These are phyloP conservation scores for Sialis fuliginosa DNA, from an alignment of 2,888 invertebrate genomes.

Conservation along the genomic window DNA sequence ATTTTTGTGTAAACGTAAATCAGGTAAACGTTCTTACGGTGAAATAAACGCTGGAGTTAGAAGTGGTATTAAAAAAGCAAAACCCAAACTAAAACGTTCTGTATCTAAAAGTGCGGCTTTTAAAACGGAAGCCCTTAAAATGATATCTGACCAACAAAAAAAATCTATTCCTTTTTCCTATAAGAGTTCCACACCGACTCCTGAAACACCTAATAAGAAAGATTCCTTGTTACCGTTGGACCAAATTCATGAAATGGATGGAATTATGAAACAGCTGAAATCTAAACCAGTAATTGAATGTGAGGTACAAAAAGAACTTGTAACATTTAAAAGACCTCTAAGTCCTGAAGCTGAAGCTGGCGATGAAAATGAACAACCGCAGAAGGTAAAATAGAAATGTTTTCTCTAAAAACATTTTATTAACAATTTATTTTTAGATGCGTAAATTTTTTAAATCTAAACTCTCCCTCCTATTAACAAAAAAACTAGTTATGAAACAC, in stretches of 20 bases:
- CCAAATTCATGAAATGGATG: constrained; percentile 3
- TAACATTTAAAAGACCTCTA: constrained; percentile 4
- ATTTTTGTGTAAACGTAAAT: constrained; percentile 20
- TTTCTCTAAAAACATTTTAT: no score
- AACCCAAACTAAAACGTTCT: constrained; percentile 20
- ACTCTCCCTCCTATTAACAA: no score
- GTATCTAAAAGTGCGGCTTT: background rate
- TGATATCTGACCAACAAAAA: background rate
- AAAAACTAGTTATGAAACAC: no score
- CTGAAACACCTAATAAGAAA: background rate
- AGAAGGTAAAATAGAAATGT: no score
- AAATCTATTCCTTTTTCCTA: background rate
- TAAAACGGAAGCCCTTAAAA: constrained; percentile 1
- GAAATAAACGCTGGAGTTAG: constrained; percentile 48
- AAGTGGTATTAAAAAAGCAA: constrained; percentile 44
- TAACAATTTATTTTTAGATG: no score
- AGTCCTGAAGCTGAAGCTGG: constrained; percentile 15
- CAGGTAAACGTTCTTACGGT: constrained; percentile 25
- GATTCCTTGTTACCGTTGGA: background rate
- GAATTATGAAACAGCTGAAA: background rate
- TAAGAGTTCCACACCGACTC: no score
- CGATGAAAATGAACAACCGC: constrained; percentile 11
- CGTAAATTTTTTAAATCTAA: no score
- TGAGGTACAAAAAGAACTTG: background rate
- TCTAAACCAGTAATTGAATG: background rate